Percentiles rank a stretch among this genome's conserved stretches.
These are phyloP conservation scores for Diadophis punctatus DNA, from an alignment of 2,113 vertebrate genomes.

Conservation along the genomic window DNA sequence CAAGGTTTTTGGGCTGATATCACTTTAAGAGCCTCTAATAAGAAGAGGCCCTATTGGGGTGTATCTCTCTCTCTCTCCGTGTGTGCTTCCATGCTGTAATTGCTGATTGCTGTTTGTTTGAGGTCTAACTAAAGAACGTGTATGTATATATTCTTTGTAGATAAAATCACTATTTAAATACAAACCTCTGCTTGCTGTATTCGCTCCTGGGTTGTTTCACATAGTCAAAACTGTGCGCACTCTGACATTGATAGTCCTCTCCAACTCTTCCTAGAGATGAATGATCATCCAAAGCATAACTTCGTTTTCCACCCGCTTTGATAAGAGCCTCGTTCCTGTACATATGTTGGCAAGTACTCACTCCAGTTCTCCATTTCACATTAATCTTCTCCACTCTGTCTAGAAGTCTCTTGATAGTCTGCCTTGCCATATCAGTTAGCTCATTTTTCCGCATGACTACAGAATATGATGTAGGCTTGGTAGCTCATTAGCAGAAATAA, in stretches of 20 bases:
- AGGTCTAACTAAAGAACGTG: too few relatives aligned
- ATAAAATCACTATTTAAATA: too few relatives aligned
- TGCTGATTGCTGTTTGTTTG: too few relatives aligned
- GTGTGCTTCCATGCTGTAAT: too few relatives aligned
- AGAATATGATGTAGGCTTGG: slow-evolving; percentile 21
- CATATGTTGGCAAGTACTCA: background rate
- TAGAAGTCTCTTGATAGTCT: slow-evolving; percentile 16
- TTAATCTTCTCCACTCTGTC: slow-evolving; percentile 13
- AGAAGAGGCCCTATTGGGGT: too few relatives aligned
- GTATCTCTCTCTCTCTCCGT: too few relatives aligned
- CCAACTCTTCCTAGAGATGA: background rate
- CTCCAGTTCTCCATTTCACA: background rate
- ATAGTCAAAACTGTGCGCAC: too few relatives aligned
- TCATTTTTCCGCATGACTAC: slow-evolving; percentile 30
- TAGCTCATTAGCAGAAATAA: slow-evolving; percentile 15
- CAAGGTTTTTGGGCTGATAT: too few relatives aligned
- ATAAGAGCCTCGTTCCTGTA: background rate
- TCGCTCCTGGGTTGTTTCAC: too few relatives aligned
- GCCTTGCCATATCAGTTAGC: background rate
- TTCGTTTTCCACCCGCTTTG: background rate
- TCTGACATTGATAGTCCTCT: background rate
- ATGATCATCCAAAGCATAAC: background rate
- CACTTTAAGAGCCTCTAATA: too few relatives aligned
- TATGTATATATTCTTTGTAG: too few relatives aligned
- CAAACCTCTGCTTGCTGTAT: too few relatives aligned